These are phyloP conservation scores for Coccyzus lansbergi DNA, from an alignment of 2,797 vertebrate species.

Conservation along the genomic window DNA sequence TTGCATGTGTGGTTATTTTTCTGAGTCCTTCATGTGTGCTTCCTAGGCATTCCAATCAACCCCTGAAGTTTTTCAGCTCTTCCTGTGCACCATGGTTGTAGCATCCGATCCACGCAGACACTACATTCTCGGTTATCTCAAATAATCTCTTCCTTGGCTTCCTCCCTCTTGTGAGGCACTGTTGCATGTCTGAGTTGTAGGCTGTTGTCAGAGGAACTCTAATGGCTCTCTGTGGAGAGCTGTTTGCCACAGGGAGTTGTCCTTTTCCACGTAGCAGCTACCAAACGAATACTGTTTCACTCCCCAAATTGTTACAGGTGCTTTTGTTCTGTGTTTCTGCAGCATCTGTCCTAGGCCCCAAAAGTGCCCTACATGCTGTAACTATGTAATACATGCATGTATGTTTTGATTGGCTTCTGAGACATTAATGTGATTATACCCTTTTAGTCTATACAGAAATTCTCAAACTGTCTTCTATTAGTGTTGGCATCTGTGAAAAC, in stretches of 20 bases:
- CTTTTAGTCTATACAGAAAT: neutral
- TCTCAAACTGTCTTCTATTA: neutral
- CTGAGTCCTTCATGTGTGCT: neutral
- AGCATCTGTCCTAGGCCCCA: neutral
- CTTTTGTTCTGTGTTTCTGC: neutral
- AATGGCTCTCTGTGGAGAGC: no score
- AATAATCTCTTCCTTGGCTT: neutral
- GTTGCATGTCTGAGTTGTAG: neutral
- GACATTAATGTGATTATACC: neutral
- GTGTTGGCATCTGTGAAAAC: neutral
- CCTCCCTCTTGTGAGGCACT: rapidly evolving
- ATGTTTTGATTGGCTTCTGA: neutral
- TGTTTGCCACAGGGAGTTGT: no score
- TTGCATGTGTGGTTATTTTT: neutral
- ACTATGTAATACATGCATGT: rapidly evolving
- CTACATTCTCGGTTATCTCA: rapidly evolving
- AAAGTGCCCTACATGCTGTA: rapidly evolving
- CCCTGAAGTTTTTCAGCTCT: neutral
- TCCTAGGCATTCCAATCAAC: neutral
- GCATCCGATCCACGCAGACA: rapidly evolving
- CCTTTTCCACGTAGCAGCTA: neutral
- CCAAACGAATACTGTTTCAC: neutral
- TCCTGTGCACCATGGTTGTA: rapidly evolving
- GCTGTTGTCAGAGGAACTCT: neutral
- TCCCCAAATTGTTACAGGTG: rapidly evolving